Evolutionary conservation across 2,797 vertebrate genomes (phyloP), one percentile per base, ranked within the genome.

Genomic region (Thalassophryne amazonica): DNA sequence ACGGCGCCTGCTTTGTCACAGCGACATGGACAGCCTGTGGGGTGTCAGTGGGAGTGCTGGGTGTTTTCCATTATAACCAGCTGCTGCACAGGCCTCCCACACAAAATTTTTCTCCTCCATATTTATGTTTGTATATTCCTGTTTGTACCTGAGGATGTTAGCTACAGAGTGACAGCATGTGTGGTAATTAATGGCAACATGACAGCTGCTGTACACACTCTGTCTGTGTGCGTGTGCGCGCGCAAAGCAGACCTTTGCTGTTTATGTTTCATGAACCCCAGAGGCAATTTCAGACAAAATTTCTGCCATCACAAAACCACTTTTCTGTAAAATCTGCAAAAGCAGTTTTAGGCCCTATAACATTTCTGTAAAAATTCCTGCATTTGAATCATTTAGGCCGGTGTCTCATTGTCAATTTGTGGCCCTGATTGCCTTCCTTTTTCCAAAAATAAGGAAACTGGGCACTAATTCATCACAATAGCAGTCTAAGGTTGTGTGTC

Each of bases 31-130:
- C 51, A 16, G 77, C 62, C 73, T 67, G 75, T 60, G 73, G 67
- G 73, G 76, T 61, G 68, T 67, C 27, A 3, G 54, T 67, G 70
- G 70, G 76, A 70, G 69, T 65, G 60, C 47, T 24, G 63, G 73
- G 81, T 84, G 84, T 81, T 86, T 86, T 85, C 79, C 80, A 86
- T 86, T 81, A 84, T 50, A 80, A 71, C 59, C 84, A 86, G 85
- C 84, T 87, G 85, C 64, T 69, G 50, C 53, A 0, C 3, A 17
- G 64, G 81, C 80, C 83, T 84, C 79, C 80, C 76, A 84, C 64
- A 40, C 58, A 52, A 77, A 71, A 24, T 14, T 60, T 35, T 23
- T 15, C 25, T 51, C 37, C 29, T 53, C 51, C 5, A 25, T 15
- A 33, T 64, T 37, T 19, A 4, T 5, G 24, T 12, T 20, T 24